Conservation (phyloP, 2,888 invertebrate genomes). For the Tinea trinotella region DNA sequence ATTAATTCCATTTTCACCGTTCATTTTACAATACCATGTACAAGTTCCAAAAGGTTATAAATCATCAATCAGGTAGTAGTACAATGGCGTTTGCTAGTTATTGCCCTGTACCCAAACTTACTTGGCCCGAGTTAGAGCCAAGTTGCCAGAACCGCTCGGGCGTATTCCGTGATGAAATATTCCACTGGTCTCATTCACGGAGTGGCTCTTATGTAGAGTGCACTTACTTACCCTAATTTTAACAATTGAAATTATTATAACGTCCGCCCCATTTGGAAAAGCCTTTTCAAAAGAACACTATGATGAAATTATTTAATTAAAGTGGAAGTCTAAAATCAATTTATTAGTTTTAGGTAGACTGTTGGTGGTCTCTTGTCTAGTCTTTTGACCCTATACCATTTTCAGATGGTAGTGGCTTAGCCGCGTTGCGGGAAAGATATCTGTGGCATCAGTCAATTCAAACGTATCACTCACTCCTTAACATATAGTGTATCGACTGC, state of each 20-base stretch:
- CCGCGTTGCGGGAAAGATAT: too few relatives aligned
- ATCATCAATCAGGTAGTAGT: conserved; percentile 39
- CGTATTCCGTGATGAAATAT: conserved; percentile 40
- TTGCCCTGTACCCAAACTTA: conserved; percentile 25
- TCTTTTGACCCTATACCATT: too few relatives aligned
- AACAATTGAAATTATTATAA: conserved; percentile 37
- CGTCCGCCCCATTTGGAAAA: neutral
- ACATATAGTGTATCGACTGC: too few relatives aligned
- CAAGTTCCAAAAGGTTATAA: conserved; percentile 33
- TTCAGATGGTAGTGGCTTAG: too few relatives aligned
- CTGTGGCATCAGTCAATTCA: too few relatives aligned
- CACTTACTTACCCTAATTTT: conserved; percentile 48
- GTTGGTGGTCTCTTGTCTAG: too few relatives aligned
- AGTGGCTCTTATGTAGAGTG: conserved; percentile 32
- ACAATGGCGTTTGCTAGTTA: conserved; percentile 15
- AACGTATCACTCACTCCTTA: too few relatives aligned
- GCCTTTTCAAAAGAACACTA: too few relatives aligned
- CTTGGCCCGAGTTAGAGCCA: conserved; percentile 42
- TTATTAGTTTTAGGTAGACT: too few relatives aligned
- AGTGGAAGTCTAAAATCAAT: too few relatives aligned
- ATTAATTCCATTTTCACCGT: too few relatives aligned
- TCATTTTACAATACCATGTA: conserved; percentile 21
- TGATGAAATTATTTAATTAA: too few relatives aligned
- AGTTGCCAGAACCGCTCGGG: conserved; percentile 30
- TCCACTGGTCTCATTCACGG: conserved; percentile 45